Percentiles rank a stretch among this genome's conserved stretches.
These are phyloP conservation scores for Phlogophora meticulosa DNA, from an alignment of 2,888 invertebrate species.

Conservation along the genomic window DNA sequence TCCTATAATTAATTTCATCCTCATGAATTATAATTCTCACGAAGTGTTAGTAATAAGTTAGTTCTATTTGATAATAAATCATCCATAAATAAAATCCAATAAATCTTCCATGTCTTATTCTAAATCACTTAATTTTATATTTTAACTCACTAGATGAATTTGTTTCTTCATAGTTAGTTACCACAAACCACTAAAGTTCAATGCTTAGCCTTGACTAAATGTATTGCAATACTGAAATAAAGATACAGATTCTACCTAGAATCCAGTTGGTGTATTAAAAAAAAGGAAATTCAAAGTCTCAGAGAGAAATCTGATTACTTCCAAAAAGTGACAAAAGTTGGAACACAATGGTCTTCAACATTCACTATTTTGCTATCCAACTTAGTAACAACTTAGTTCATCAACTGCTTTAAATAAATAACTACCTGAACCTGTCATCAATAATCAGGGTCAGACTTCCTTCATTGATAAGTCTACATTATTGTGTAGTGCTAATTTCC, in stretches of 20 bases:
- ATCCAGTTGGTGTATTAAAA: not conserved
- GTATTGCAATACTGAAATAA: conserved; percentile 14
- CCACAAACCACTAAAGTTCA: conserved; percentile 22
- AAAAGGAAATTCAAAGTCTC: no score
- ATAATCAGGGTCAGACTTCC: not conserved
- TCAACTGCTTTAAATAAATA: not conserved
- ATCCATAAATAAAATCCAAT: no score
- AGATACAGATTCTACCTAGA: conserved; percentile 21
- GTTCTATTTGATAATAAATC: no score
- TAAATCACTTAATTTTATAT: not conserved
- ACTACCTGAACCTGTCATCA: not conserved
- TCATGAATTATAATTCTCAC: not conserved
- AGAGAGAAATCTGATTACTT: no score
- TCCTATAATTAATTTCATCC: conserved; percentile 5
- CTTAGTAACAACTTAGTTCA: conserved; percentile 4
- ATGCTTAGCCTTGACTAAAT: not conserved
- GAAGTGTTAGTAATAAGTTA: no score
- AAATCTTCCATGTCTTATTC: not conserved
- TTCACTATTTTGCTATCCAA: not conserved
- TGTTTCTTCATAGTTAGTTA: conserved; percentile 7
- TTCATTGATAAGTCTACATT: not conserved
- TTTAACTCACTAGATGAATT: not conserved
- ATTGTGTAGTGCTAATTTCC: not conserved
- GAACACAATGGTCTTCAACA: no score
- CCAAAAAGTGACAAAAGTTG: no score